Percentiles rank a stretch among this genome's conserved stretches.
These are phyloP conservation scores for Hypsopygia costalis DNA, from an alignment of 2,888 invertebrate genomes.

Conservation along the genomic window DNA sequence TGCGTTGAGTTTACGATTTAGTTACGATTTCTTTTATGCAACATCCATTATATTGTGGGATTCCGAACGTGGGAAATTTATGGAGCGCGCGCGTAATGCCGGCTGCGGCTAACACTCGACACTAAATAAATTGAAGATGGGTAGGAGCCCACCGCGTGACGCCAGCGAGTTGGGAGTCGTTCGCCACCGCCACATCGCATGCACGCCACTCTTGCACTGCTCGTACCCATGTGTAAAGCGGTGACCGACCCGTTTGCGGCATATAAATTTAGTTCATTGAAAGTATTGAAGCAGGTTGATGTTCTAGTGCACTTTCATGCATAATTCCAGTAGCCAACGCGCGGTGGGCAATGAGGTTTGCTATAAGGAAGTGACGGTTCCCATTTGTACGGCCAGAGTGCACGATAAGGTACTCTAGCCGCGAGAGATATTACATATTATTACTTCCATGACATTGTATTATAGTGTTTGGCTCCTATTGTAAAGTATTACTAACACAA, in stretches of 20 bases:
- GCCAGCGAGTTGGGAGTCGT: not conserved
- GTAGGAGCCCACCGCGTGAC: not conserved
- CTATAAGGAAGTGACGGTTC: no score
- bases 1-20: slow-evolving; percentile 1
- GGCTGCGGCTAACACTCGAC: not conserved
- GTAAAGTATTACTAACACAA: no score
- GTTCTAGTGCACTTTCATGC: slow-evolving; percentile 37
- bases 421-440: no score
- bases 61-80: not conserved
- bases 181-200: slow-evolving; percentile 4
- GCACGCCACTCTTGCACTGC: slow-evolving; percentile 1
- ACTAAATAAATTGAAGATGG: slow-evolving; percentile 1
- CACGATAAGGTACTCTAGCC: no score
- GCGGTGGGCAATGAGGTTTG: not conserved
- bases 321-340: slow-evolving; percentile 4
- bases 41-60: not conserved
- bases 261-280: slow-evolving; percentile 42
- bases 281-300: slow-evolving; percentile 35
- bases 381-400: no score
- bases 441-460: no score
- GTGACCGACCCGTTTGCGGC: slow-evolving; percentile 20
- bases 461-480: no score
- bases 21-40: slow-evolving; percentile 1
- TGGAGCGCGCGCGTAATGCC: slow-evolving; percentile 6
- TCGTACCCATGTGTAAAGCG: slow-evolving; percentile 10